Conservation (phyloP, 2,113 vertebrate genomes). For the Corvus hawaiiensis region DNA sequence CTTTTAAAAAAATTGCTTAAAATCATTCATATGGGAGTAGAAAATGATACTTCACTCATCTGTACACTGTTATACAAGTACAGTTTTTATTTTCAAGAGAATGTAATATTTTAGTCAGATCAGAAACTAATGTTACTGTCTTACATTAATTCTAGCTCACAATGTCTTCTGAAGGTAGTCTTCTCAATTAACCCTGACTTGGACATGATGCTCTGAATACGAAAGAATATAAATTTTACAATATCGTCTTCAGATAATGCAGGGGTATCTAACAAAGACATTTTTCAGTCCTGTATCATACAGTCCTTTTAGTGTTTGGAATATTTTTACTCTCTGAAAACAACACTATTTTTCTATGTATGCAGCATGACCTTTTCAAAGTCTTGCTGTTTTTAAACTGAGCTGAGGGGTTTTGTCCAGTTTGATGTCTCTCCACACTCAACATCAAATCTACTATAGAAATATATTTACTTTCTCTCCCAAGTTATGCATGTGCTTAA, state of each 20-base stretch:
- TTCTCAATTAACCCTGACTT: neutral
- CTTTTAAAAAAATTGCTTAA: neutral
- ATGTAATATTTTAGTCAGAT: neutral
- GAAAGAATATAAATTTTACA: neutral
- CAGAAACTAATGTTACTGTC: neutral
- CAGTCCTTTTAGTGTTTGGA: neutral
- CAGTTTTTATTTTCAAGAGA: neutral
- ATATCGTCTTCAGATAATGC: neutral
- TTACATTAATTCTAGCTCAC: neutral
- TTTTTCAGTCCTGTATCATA: neutral
- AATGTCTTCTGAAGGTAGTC: neutral
- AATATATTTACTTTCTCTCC: neutral
- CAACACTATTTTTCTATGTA: neutral
- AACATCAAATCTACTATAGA: neutral
- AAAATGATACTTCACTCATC: neutral
- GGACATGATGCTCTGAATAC: neutral
- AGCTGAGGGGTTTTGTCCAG: neutral
- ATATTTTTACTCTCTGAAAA: neutral
- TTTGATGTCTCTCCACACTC: neutral
- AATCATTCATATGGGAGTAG: neutral
- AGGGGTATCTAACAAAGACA: neutral
- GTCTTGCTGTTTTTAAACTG: neutral
- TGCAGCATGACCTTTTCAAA: neutral
- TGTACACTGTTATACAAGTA: neutral
- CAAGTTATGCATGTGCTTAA: neutral